phyloP scores from a whole-genome alignment of 1,140 invertebrate genomes.

The Zeugodacus cucurbitae region DNA sequence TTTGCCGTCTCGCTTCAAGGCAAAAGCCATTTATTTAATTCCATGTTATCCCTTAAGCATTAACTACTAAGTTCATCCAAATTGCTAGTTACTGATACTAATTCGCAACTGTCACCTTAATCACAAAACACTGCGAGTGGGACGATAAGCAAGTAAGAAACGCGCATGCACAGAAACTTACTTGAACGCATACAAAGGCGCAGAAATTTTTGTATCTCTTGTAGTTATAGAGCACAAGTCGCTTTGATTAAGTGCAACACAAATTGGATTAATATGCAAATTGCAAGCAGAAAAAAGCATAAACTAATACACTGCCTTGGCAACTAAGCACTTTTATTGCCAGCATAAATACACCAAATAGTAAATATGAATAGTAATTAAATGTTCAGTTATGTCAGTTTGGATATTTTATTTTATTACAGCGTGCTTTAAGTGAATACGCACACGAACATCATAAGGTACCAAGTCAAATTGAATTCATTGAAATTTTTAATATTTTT shows the following conservation, averaged over 20 bases:
- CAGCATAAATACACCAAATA: neutral
- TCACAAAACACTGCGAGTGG: neutral
- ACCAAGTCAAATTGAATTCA: neutral
- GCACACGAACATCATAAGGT: neutral
- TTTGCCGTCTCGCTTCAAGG: too few relatives aligned
- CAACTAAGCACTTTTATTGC: neutral
- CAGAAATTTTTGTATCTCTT: neutral
- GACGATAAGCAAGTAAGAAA: neutral
- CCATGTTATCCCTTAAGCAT: neutral
- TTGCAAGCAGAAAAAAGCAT: neutral
- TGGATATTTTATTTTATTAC: neutral
- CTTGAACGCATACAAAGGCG: neutral
- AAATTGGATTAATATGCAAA: neutral
- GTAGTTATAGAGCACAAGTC: neutral
- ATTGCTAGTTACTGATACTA: neutral
- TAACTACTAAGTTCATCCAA: neutral
- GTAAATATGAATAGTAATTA: constrained; percentile 12
- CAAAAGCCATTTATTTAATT: neutral
- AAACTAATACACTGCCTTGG: neutral
- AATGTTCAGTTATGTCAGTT: constrained; percentile 2
- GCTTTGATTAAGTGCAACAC: neutral
- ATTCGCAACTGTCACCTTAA: neutral
- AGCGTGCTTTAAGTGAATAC: neutral
- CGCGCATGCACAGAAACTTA: neutral
- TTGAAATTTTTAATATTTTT: constrained; percentile 29